phyloP scores from a whole-genome alignment of 2,797 vertebrate species.

The Todus mexicanus region DNA sequence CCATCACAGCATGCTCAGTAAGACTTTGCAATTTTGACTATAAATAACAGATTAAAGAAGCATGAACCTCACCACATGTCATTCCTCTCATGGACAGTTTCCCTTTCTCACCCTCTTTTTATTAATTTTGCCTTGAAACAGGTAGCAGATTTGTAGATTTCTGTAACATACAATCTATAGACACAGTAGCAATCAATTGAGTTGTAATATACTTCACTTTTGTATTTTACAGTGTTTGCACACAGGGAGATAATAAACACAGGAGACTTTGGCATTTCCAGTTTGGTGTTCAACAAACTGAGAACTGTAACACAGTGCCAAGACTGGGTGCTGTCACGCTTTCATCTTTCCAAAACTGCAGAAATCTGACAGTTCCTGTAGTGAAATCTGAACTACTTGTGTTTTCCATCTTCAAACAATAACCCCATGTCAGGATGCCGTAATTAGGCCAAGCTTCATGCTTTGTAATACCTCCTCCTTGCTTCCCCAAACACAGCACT shows the following conservation, averaged over 20 bases:
- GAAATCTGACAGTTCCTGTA: conserved; percentile 60
- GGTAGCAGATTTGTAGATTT: not conserved
- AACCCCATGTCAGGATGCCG: conserved; percentile 65
- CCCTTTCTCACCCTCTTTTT: not conserved
- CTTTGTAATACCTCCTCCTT: not conserved
- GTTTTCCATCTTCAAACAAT: conserved; percentile 66
- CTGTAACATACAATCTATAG: not conserved
- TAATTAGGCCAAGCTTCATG: conserved; percentile 65
- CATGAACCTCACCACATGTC: not conserved
- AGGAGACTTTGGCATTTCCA: not conserved
- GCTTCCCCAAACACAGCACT: not conserved
- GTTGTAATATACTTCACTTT: not conserved
- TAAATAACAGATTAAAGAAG: not conserved
- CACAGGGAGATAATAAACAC: not conserved
- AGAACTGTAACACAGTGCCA: not conserved
- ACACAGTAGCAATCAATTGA: not conserved
- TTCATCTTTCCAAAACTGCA: conserved; percentile 1
- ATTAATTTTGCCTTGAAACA: not conserved
- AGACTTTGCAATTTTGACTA: not conserved
- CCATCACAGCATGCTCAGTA: not conserved
- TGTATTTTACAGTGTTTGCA: not conserved
- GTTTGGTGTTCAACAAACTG: not conserved
- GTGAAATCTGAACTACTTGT: conserved; percentile 55
- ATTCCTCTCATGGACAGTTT: not conserved
- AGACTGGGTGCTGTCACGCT: not conserved